Conservation (phyloP, 2,888 invertebrate genomes). For the Tipula helvola region DNA sequence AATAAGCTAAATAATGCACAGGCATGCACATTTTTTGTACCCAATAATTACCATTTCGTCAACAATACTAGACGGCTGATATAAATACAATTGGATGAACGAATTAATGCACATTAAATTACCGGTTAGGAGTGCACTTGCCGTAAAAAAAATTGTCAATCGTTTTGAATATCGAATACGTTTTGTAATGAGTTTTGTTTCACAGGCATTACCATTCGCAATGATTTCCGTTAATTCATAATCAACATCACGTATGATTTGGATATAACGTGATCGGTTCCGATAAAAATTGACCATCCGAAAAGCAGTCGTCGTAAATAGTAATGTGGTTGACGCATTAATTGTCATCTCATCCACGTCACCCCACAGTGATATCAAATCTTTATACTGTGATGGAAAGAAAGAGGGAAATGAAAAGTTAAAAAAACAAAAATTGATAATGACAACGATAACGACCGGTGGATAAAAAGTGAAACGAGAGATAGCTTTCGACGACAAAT, state of each 20-base stretch:
- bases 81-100: conserved; percentile 6
- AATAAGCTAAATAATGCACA: no score
- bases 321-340: conserved; percentile 14
- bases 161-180: conserved; percentile 10
- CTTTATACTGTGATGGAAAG: conserved; percentile 7
- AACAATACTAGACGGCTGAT: background rate
- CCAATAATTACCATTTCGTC: background rate
- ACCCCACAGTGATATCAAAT: conserved; percentile 11
- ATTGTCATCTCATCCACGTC: conserved; percentile 12
- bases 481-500: background rate
- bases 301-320: conserved; percentile 12
- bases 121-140: conserved; percentile 11
- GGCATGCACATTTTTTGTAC: no score
- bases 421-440: background rate
- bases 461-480: background rate
- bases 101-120: conserved; percentile 14
- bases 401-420: background rate
- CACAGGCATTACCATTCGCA: background rate
- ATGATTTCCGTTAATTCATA: background rate
- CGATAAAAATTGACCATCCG: conserved; percentile 13
- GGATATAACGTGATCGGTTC: conserved; percentile 10
- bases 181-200: background rate
- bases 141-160: conserved; percentile 11
- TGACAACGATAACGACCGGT: background rate
- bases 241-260: conserved; percentile 10